Percentiles rank a stretch among this genome's conserved stretches.
Conservation (phyloP, 2,113 vertebrate genomes). For the Silurus asotus region DNA sequence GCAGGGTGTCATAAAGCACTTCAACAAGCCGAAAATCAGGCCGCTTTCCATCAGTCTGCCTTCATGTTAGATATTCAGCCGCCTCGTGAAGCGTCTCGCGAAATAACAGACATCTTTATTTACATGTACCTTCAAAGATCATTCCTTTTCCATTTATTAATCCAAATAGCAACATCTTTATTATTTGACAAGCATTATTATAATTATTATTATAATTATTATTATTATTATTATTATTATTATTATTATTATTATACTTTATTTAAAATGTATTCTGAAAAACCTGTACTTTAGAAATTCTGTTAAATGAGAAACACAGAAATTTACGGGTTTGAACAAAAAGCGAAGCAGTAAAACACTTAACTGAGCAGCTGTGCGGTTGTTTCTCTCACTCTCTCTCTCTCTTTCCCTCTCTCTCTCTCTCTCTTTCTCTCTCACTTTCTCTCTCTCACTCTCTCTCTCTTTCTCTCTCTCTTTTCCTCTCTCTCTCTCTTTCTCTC, state of each 20-base stretch:
- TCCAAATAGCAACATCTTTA: not conserved
- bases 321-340: not conserved
- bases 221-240: not conserved
- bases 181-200: not conserved
- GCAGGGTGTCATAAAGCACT: not conserved
- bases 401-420: not conserved
- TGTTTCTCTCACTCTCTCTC: not conserved
- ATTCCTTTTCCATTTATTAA: not conserved
- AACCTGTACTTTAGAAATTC: not conserved
- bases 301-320: not conserved
- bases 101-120: not conserved
- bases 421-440: too few species aligned
- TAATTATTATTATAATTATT: too few species aligned
- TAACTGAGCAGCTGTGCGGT: not conserved
- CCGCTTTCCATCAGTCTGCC: not conserved
- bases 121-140: not conserved
- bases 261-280: not conserved
- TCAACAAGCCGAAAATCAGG: not conserved
- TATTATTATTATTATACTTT: not conserved
- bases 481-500: too few species aligned
- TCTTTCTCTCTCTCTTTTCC: too few species aligned
- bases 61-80: not conserved
- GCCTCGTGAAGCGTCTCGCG: not conserved
- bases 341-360: slow-evolving; percentile 36
- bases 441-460: too few species aligned